phyloP scores from a whole-genome alignment of 2,113 vertebrate genomes.

The Gopherus flavomarginatus region DNA sequence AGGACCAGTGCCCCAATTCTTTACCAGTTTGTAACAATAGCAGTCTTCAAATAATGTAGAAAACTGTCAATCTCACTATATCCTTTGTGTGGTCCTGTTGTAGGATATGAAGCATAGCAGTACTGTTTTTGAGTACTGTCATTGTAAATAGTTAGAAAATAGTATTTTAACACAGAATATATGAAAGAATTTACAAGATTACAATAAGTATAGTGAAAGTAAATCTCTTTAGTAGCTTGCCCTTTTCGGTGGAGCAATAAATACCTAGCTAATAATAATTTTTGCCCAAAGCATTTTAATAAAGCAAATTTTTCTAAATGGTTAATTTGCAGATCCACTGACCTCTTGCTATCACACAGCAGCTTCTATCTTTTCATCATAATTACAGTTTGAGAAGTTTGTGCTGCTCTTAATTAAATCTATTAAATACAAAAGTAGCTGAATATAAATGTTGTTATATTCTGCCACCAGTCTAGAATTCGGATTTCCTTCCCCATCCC shows the following conservation, averaged over 20 bases:
- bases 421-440: background rate
- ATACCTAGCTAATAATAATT: background rate
- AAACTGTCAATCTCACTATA: background rate
- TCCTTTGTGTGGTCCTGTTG: background rate
- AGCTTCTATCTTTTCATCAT: background rate
- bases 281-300: background rate
- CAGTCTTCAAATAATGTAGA: background rate
- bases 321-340: background rate
- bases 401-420: background rate
- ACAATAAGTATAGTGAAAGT: background rate
- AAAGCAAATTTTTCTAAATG: background rate
- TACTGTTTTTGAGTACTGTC: background rate
- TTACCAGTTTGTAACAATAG: background rate
- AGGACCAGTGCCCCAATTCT: background rate
- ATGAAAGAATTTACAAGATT: background rate
- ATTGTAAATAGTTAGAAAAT: background rate
- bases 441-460: background rate
- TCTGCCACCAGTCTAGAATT: background rate
- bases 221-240: background rate
- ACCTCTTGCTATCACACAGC: background rate
- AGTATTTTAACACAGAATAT: background rate
- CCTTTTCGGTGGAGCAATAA: background rate
- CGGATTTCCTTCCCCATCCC: background rate
- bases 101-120: background rate
- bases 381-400: background rate